Conservation (phyloP, 2,888 invertebrate genomes). For the Harpalus rufipes region DNA sequence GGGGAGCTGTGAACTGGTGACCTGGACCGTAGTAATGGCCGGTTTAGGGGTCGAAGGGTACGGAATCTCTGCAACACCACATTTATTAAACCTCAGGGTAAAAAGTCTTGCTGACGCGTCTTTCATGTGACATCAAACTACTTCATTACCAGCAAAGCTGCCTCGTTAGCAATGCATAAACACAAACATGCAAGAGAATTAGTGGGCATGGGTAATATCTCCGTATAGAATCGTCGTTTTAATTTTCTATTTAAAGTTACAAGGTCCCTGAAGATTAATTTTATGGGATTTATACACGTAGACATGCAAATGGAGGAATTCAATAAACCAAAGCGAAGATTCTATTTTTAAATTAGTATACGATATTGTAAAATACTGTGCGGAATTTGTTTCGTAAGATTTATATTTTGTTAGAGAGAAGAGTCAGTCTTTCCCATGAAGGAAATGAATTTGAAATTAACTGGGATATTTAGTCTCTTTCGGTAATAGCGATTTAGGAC, state of each 20-base stretch:
- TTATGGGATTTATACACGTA: neutral
- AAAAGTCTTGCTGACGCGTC: constrained; percentile 41
- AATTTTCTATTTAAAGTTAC: neutral
- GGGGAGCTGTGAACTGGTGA: constrained; percentile 57
- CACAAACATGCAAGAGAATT: constrained; percentile 1
- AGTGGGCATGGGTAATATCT: neutral
- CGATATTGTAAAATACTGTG: neutral
- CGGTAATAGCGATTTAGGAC: too few relatives aligned
- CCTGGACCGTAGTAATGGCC: constrained; percentile 66
- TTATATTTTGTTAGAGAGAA: too few relatives aligned
- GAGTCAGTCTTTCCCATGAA: too few relatives aligned
- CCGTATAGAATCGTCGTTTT: neutral
- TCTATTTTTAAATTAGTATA: neutral
- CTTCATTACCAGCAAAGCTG: constrained; percentile 34
- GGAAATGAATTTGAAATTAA: too few relatives aligned
- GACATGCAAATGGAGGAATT: neutral
- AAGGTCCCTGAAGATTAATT: neutral
- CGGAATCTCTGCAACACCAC: constrained; percentile 72
- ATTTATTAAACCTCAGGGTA: constrained; percentile 44
- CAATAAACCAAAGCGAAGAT: neutral
- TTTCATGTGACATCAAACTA: constrained; percentile 49
- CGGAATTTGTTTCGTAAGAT: neutral
- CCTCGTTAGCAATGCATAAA: neutral
- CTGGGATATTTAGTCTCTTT: too few relatives aligned
- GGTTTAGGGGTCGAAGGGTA: constrained; percentile 72